Conservation (phyloP, 1,140 invertebrate species). For the Stenopsyche tienmushanensis region DNA sequence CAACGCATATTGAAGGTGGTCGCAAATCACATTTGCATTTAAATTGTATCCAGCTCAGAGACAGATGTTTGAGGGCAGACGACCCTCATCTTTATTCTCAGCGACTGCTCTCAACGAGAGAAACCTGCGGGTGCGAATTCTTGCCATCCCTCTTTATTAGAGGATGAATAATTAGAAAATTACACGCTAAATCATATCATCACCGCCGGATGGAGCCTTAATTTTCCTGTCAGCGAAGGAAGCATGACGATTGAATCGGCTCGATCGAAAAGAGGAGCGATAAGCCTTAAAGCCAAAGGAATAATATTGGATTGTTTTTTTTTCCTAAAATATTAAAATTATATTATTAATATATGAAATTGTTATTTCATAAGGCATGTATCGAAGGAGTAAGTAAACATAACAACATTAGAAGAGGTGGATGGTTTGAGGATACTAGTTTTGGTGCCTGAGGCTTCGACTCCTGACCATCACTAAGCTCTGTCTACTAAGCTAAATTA, state of each 20-base stretch:
- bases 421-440: background rate
- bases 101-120: background rate
- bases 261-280: background rate
- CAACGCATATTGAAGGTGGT: constrained; percentile 22
- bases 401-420: background rate
- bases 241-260: too few species aligned
- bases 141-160: background rate
- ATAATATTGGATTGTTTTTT: background rate
- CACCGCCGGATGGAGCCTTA: too few species aligned
- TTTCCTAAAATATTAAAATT: background rate
- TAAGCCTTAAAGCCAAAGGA: background rate
- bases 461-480: background rate
- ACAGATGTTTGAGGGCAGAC: constrained; percentile 27
- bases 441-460: background rate
- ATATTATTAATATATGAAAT: background rate
- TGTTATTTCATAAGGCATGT: background rate
- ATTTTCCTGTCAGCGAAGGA: too few species aligned
- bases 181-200: too few species aligned
- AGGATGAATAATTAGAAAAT: background rate
- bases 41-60: constrained; percentile 40
- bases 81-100: background rate
- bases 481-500: background rate
- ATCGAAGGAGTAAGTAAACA: background rate
- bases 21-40: constrained; percentile 42
- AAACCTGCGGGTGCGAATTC: background rate